These are phyloP conservation scores for Sthenelais limicola DNA, from an alignment of 2,888 invertebrate genomes.

Conservation along the genomic window DNA sequence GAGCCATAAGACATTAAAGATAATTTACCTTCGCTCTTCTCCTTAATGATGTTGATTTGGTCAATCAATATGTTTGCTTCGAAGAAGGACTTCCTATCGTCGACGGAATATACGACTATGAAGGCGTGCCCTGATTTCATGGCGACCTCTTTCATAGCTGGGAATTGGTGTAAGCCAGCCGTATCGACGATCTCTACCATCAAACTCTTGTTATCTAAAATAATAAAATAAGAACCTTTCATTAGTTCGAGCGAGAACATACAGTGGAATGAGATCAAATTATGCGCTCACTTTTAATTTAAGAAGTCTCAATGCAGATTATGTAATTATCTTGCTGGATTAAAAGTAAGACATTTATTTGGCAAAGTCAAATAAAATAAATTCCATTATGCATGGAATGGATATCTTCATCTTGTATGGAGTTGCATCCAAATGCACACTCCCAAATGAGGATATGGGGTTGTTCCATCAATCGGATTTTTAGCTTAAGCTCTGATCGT, in stretches of 20 bases:
- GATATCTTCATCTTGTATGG: too few species aligned
- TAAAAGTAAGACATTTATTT: too few species aligned
- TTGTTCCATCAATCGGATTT: too few species aligned
- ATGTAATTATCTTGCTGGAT: too few species aligned
- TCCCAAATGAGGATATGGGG: too few species aligned
- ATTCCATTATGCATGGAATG: too few species aligned
- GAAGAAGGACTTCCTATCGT: slow-evolving; percentile 56
- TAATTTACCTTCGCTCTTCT: not conserved
- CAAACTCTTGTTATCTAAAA: not conserved
- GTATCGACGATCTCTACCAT: slow-evolving; percentile 59
- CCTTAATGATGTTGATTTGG: slow-evolving; percentile 55
- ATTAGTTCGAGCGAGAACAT: not conserved
- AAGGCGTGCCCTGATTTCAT: slow-evolving; percentile 58
- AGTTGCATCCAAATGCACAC: too few species aligned
- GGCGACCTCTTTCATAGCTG: slow-evolving; percentile 61
- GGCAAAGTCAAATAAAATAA: too few species aligned
- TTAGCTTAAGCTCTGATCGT: too few species aligned
- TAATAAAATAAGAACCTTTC: not conserved
- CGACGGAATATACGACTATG: slow-evolving; percentile 57
- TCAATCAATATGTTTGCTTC: slow-evolving; percentile 55
- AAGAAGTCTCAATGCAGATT: too few species aligned
- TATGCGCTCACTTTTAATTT: too few species aligned
- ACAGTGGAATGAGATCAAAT: not conserved
- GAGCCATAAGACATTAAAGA: not conserved
- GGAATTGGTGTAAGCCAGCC: slow-evolving; percentile 59